Evolutionary conservation across 2,113 vertebrate species (phyloP).

Genomic region (Blennius ocellaris): DNA sequence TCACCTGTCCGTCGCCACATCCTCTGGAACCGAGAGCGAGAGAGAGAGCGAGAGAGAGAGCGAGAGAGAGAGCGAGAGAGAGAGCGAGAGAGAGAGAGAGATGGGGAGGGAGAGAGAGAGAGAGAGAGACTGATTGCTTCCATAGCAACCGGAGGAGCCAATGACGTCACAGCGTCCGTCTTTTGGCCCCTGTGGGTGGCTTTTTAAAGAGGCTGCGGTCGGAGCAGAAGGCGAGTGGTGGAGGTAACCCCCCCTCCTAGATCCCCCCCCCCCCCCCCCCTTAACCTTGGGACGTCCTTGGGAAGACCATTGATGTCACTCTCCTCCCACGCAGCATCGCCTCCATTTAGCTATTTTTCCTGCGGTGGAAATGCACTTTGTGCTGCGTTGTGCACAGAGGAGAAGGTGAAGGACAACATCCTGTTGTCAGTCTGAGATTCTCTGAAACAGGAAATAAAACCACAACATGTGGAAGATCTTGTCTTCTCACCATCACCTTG

Average conservation of each 20-base stretch:
- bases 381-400: neutral
- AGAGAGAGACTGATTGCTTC: conserved; percentile 6
- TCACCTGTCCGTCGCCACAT: conserved; percentile 46
- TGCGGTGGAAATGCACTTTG: neutral
- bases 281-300: conserved; percentile 63
- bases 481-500: no score
- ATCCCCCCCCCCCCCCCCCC: neutral
- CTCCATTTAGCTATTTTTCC: conserved; percentile 1
- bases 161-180: conserved; percentile 29
- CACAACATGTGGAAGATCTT: no score
- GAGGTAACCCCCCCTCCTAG: neutral
- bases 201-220: conserved; percentile 37
- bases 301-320: conserved; percentile 37
- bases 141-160: conserved; percentile 68
- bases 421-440: neutral
- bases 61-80: no score
- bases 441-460: no score
- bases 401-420: neutral
- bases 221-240: conserved; percentile 28
- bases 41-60: no score
- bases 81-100: no score
- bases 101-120: no score
- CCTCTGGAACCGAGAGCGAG: conserved; percentile 26
- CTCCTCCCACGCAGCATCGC: conserved; percentile 34
- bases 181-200: conserved; percentile 52